Evolutionary conservation across 2,113 vertebrate species (phyloP).

Genomic region (Antigone vipio): DNA sequence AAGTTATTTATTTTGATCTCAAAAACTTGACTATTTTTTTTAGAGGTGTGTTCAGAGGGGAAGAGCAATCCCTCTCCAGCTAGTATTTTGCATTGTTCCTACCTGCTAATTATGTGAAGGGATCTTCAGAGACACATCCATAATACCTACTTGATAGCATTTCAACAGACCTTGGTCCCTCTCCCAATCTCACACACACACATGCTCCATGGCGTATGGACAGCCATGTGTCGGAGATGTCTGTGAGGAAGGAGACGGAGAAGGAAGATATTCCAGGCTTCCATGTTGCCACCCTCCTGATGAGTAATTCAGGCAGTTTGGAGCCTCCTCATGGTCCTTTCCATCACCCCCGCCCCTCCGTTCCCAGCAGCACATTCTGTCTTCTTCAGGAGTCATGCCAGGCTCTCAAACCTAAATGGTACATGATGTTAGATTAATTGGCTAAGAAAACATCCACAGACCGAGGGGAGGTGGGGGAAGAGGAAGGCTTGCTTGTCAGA

Average conservation of each 20-base stretch:
- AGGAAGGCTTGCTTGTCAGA: not conserved
- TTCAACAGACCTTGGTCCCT: not conserved
- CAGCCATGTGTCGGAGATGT: not conserved
- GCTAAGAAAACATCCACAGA: slow-evolving; percentile 11
- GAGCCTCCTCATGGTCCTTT: slow-evolving; percentile 23
- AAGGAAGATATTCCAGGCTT: not conserved
- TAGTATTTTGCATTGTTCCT: not conserved
- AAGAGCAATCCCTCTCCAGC: not conserved
- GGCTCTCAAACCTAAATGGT: slow-evolving; percentile 5
- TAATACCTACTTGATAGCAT: not conserved
- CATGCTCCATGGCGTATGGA: not conserved
- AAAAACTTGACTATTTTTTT: not conserved
- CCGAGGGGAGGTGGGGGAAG: not conserved
- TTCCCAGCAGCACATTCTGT: slow-evolving; percentile 32
- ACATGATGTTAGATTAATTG: slow-evolving; percentile 36
- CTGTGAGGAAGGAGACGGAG: slow-evolving; percentile 1
- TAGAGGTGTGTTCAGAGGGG: not conserved
- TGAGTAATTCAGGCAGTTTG: slow-evolving; percentile 31
- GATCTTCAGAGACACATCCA: slow-evolving; percentile 12
- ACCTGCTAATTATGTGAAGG: slow-evolving; percentile 12
- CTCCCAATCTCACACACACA: not conserved
- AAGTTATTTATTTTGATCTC: not conserved
- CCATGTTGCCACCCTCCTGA: not conserved
- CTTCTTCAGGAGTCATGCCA: slow-evolving; percentile 23
- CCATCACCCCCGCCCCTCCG: not conserved